Conservation (phyloP, 2,888 invertebrate species). For the Drosophila multiciliata region DNA sequence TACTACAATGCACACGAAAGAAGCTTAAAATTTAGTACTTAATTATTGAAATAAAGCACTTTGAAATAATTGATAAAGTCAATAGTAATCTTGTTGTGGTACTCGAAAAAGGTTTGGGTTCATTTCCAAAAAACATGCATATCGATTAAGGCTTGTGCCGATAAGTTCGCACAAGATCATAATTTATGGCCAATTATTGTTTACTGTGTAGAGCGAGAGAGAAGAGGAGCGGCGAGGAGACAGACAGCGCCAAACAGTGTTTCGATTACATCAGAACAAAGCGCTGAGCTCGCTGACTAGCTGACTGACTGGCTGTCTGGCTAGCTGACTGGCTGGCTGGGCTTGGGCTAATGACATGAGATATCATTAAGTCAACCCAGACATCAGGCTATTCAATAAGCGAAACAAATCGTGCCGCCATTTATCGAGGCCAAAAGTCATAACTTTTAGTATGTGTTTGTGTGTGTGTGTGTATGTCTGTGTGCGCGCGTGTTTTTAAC, state of each 20-base stretch:
- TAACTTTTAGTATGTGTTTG: conserved; percentile 5
- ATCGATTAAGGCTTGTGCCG: not conserved
- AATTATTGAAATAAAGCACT: not conserved
- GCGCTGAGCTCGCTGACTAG: conserved; percentile 26
- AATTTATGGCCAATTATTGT: not conserved
- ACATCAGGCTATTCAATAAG: conserved; percentile 47
- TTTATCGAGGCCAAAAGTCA: conserved; percentile 40
- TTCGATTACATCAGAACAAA: conserved; percentile 52
- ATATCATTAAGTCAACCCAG: conserved; percentile 55
- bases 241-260: conserved; percentile 43
- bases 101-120: not conserved
- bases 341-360: conserved; percentile 55
- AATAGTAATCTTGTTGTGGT: not conserved
- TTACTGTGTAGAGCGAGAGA: not conserved
- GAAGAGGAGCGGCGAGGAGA: not conserved
- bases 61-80: not conserved
- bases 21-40: not conserved
- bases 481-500: conserved; percentile 1
- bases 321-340: conserved; percentile 1
- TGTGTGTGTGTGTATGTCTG: not conserved
- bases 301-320: not conserved
- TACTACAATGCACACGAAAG: not conserved
- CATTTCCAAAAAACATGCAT: not conserved
- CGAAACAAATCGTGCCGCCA: conserved; percentile 43
- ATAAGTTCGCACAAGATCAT: not conserved